Base-by-base conservation (phyloP, 2,113 vertebrate species). In the Chaetodon trifascialis region DNA sequence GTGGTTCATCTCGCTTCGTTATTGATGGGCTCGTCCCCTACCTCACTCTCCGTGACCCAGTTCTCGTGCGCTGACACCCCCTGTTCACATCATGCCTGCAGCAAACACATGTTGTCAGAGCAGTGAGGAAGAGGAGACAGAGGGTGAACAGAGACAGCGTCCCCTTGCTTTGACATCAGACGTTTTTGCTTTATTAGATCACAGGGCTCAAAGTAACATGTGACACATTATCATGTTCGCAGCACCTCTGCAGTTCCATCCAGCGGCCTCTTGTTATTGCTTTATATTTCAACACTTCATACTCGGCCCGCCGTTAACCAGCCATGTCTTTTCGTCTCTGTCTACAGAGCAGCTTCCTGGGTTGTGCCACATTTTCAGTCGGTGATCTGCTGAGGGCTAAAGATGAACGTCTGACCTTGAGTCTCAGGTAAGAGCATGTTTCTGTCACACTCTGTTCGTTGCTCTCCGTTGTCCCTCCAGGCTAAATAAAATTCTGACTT, bases 311-410 rank as follows among this genome's bases (percentile, higher is more conserved):
- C 0, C 64, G 1, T 63, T 82, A 77, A 81, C 70, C 0, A 0
- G 2, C 9, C 52, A 1, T 56, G 9, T 51, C 71, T 67, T 12
- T 74, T 77, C 81, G 56, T 90, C 75, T 88, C 62, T 92, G 58
- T 92, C 49, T 93, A 38, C 95, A 99, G 98, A 91, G 95, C 92
- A 97, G 94, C 76, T 97, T 98, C 94, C 95, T 99, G 94, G 98
- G 98, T 51, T 97, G 91, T 83, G 91, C 96, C 83, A 97, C 96
- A 55, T 99, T 99, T 93, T 96, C 95, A 77, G 95, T 99, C 3
- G 96, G 95, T 36, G 97, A 99, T 58, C 94, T 99, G 81, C 92
- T 99, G 79, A 97, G 96, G 76, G 96, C 97, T 19, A 98, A 97
- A 93, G 97, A 98, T 82, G 96, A 97, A 7, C 95, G 95, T 76